phyloP scores from a whole-genome alignment of 2,888 invertebrate species.

The Hymenopus coronatus region DNA sequence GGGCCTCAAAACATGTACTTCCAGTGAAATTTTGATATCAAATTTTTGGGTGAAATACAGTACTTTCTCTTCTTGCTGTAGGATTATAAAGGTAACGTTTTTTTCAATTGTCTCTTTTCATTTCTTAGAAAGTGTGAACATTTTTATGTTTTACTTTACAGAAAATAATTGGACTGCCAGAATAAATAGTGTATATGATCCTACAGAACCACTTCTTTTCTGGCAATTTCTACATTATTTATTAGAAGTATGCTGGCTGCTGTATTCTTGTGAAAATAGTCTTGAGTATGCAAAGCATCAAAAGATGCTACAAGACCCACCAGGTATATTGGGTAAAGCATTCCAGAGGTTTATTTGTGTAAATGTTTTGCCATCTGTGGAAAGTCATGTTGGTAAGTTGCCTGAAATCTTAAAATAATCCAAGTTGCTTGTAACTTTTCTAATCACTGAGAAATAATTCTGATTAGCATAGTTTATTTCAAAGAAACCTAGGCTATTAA shows the following conservation, averaged over 20 bases:
- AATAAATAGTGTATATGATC: neutral
- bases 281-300: neutral
- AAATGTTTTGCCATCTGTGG: neutral
- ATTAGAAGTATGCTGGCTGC: neutral
- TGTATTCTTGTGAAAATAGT: neutral
- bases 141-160: neutral
- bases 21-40: too few species aligned
- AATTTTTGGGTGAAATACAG: too few species aligned
- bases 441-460: too few species aligned
- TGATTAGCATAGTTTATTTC: too few species aligned
- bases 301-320: neutral
- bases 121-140: too few species aligned
- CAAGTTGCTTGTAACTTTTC: neutral
- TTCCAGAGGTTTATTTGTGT: neutral
- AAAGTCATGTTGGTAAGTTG: neutral
- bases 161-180: neutral
- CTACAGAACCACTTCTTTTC: neutral
- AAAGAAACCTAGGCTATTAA: too few species aligned
- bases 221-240: neutral
- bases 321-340: neutral
- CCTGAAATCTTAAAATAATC: neutral
- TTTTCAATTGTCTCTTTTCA: too few species aligned
- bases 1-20: too few species aligned
- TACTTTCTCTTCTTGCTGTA: too few species aligned
- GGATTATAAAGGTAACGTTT: too few species aligned